phyloP scores from a whole-genome alignment of 2,888 invertebrate species.

The Nomada flava region DNA sequence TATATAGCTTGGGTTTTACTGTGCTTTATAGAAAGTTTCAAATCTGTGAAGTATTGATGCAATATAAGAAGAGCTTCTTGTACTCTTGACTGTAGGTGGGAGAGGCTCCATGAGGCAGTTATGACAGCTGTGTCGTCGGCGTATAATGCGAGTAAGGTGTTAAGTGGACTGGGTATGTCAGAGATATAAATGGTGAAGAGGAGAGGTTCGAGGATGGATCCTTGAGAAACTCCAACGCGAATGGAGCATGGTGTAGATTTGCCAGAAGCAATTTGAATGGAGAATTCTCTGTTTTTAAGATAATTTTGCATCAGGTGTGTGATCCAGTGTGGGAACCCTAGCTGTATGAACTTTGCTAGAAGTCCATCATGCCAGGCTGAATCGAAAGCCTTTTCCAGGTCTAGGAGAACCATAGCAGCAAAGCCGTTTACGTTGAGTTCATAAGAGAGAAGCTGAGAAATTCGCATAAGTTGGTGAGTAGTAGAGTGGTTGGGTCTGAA shows the following conservation, averaged over 20 bases:
- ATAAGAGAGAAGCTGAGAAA: conserved; percentile 18
- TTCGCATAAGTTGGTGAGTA: too few relatives aligned
- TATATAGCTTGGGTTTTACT: neutral
- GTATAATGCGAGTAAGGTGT: neutral
- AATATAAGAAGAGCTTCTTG: neutral
- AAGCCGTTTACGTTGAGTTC: neutral
- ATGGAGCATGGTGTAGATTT: neutral
- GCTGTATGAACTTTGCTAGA: neutral
- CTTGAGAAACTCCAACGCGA: neutral
- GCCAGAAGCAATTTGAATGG: neutral
- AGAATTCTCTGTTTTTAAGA: neutral
- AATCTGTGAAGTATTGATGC: neutral
- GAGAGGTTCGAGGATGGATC: neutral
- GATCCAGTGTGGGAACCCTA: neutral
- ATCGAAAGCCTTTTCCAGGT: neutral
- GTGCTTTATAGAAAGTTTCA: neutral
- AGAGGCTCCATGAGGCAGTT: neutral
- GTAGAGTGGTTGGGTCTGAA: neutral
- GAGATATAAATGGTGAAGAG: neutral
- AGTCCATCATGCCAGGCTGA: conserved; percentile 1
- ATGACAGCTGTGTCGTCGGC: neutral
- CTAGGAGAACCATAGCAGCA: neutral
- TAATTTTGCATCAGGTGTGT: neutral
- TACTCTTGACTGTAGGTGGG: neutral
- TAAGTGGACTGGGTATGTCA: neutral